A percentile compares a stretch with the other conserved stretches of the same genome.
phyloP scores from a whole-genome alignment of 37 sponge, comb jelly and placozoan species.

The Halichondria panicea region DNA sequence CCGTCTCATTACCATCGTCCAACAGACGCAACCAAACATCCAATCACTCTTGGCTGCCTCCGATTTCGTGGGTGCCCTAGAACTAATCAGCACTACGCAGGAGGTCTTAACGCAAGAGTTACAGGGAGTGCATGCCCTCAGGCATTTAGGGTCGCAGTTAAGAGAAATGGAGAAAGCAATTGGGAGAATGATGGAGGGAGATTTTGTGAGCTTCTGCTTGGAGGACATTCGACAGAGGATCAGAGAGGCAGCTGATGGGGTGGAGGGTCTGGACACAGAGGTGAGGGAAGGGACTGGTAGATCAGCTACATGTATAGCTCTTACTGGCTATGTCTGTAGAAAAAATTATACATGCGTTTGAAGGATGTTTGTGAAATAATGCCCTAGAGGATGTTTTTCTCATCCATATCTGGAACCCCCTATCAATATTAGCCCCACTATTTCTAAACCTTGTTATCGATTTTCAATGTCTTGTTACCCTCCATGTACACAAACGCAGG shows the following conservation, averaged over 20 bases:
- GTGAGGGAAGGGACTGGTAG: no score
- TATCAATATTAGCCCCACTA: background rate
- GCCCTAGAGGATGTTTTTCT: no score
- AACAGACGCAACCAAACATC: constrained; percentile 96
- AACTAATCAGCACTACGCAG: constrained; percentile 93
- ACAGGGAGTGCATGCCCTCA: constrained; percentile 82
- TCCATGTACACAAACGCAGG: constrained; percentile 24
- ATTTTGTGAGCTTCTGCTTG: constrained; percentile 80
- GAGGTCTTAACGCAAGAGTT: constrained; percentile 89
- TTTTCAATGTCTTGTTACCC: background rate
- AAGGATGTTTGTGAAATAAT: background rate
- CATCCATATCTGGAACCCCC: background rate
- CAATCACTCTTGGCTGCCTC: constrained; percentile 87
- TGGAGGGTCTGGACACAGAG: no score
- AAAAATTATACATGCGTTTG: no score
- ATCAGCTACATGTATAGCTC: no score
- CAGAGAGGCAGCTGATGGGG: background rate
- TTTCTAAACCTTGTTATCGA: background rate
- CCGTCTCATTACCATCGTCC: constrained; percentile 80
- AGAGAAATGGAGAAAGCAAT: constrained; percentile 91
- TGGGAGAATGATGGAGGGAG: constrained; percentile 91
- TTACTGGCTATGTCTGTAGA: no score
- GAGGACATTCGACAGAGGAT: constrained; percentile 46
- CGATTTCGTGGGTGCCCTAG: constrained; percentile 96
- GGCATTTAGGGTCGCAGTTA: constrained; percentile 93